Evolutionary conservation across 2,113 vertebrate species (phyloP), one percentile per base, ranked within the genome.

Genomic region (Motacilla alba): DNA sequence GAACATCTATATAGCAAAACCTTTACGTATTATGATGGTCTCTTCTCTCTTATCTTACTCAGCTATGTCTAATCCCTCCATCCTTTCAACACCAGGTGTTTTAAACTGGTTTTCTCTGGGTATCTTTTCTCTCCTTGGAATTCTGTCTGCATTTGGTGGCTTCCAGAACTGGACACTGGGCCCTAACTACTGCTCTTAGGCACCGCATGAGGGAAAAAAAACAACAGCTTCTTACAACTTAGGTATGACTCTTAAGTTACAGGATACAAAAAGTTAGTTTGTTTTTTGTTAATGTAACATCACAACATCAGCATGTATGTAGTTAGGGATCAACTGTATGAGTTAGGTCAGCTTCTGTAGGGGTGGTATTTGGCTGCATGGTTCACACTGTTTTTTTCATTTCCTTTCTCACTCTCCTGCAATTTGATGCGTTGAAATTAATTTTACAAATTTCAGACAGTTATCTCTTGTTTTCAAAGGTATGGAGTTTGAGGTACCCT

Each of bases 341-440:
- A 63, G 9, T 11, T 27, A 58, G n/a, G 35, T 59, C 68, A 79
- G 37, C 18, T 78, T 83, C 58, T 75, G 12, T 37, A 44, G 14
- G 30, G 46, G 12, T 56, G 21, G 5, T 62, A 3, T 75, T 78
- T 73, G 39, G 23, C 30, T 52, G 15, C 30, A 21, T 27, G 9
- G 10, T 28, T 89, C 56, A 55, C 33, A 19, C 13, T 75, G 20
- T 33, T 50, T 44, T 21, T 63, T 70, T 76, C 6, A 2, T 44
- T 78, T 86, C 8, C 7, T 79, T 6, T 27, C 62, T 39, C 0
- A 0, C 3, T 39, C 4, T 18, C 18, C 16, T 86, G 58, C 10
- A 68, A 19, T 28, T 87, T 53, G 28, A 59, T 31, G 20, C 33
- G n/a, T 2, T 63, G 20, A 60, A 77, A 73, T 35, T 39, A 7